Conservation (phyloP, 2,888 invertebrate species). For the Oasisia sp. region DNA sequence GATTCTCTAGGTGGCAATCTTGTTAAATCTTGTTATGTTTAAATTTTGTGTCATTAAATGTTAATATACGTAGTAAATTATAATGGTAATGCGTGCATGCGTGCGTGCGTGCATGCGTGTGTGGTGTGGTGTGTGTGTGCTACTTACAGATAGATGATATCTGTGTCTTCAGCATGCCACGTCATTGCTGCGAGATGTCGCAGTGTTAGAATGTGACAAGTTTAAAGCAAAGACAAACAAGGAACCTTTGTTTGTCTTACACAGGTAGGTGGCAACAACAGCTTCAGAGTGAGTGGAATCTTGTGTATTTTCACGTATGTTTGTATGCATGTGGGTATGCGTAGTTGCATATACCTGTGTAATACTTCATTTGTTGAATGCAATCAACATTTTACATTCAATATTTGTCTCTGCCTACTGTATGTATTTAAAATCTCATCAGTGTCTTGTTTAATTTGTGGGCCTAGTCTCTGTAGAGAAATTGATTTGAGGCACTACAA, state of each 20-base stretch:
- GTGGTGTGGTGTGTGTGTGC: neutral
- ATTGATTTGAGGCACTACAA: too few relatives aligned
- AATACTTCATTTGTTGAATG: neutral
- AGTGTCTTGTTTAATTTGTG: neutral
- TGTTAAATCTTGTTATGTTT: too few relatives aligned
- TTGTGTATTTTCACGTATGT: too few relatives aligned
- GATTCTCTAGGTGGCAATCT: too few relatives aligned
- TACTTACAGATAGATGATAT: neutral
- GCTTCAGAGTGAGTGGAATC: neutral
- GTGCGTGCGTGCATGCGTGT: too few relatives aligned
- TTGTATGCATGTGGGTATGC: too few relatives aligned
- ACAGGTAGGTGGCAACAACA: slow-evolving; percentile 49
- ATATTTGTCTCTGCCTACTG: neutral
- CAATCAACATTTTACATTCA: neutral
- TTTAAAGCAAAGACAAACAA: slow-evolving; percentile 66
- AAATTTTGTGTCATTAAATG: neutral
- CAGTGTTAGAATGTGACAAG: slow-evolving; percentile 75
- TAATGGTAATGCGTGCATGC: neutral
- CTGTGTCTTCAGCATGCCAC: slow-evolving; percentile 69
- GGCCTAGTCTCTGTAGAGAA: neutral
- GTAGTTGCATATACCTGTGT: neutral
- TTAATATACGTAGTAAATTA: neutral
- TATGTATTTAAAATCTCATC: neutral
- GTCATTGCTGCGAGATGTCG: slow-evolving; percentile 76
- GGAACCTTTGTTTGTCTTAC: slow-evolving; percentile 48